Evolutionary conservation across 2,888 invertebrate species (phyloP), one percentile per base, ranked within the genome.

Genomic region (Peribatodes rhomboidaria): DNA sequence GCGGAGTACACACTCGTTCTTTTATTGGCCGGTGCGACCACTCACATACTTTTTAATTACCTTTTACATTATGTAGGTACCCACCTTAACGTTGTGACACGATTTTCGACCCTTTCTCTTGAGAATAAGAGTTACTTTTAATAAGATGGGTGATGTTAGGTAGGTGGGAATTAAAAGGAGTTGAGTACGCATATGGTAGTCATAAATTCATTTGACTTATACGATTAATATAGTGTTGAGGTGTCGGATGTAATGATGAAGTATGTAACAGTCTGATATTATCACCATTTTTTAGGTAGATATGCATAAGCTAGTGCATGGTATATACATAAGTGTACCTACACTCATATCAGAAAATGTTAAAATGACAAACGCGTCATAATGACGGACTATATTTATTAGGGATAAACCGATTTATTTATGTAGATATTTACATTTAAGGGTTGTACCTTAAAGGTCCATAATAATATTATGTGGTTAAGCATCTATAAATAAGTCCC

Each of bases 1-100:
- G 75, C 59, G 65, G 69, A 67, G 68, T 68, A 71, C 74, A 74
- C 74, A 73, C 70, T 74, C 49, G 61, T 71, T 67, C 52, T 61
- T 56, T 67, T 72, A 69, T 70, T 67, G 69, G 70, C 68, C 70
- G 67, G 69, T 70, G 61, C 67, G 57, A 59, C 44, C 60, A 67
- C 68, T 57, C 62, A 64, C 68, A 64, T 70, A 70, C 74, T 71
- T 69, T 72, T 73, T 75, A 70, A 75, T 74, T 66, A 72, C 72
- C 72, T 71, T 67, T 47, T 68, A 67, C 69, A 66, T 68, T 69
- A 69, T 59, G 63, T 69, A 68, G 56, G 64, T 68, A 66, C 68
- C 39, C 56, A 61, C 60, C 65, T 67, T 58, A 61, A 61, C 50
- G 61, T 37, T 53, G 20, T 42, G 52, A 62, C 39, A 47, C 61